Evolutionary conservation across 2,797 vertebrate species (phyloP), one percentile per base, ranked within the genome.

Genomic region (Liparis tanakae): DNA sequence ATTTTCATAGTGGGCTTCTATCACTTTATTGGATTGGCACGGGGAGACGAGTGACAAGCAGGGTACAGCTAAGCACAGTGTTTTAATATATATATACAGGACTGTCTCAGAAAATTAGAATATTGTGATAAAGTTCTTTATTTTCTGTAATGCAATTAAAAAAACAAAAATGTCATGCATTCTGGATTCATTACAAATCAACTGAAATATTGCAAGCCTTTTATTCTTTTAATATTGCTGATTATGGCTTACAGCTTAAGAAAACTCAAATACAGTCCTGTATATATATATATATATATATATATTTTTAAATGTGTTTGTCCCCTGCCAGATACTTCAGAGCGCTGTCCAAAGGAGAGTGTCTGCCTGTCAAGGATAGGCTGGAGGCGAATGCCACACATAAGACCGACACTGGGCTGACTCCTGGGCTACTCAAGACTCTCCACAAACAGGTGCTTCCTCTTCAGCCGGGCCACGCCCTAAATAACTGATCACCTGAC

Each of bases 361-460:
- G 87, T n/a, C 94, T 96, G 72, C 96, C 97, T 34, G 94, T 96
- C 34, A 98, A 96, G 82, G 94, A 97, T 37, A 93, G 95, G 68
- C 53, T 96, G 4, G 96, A 98, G 88, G 83, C 93, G 80, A 92
- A 89, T 77, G 87, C 93, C 76, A 92, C 89, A 34, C 92, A 94
- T 88, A 94, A 93, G 69, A 94, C 79, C 5, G 94, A 93, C 51
- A 92, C 89, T 2, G 92, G 91, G 10, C 94, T 98, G 84, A 97
- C 96, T 30, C 95, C 91, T 58, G 96, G 95, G 63, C 92, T 98
- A 20, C 94, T 99, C 14, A 96, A 96, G 81, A 86, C 92, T 77
- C 93, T 99, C 69, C 95, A 98, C 79, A 95, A 94, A 84, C 96
- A 97, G 96, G 97, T 98, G 88, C 3, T 66, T 60, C 55, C 36